Evolutionary conservation across 2,888 invertebrate genomes (phyloP).

Genomic region (Metalampra italica): DNA sequence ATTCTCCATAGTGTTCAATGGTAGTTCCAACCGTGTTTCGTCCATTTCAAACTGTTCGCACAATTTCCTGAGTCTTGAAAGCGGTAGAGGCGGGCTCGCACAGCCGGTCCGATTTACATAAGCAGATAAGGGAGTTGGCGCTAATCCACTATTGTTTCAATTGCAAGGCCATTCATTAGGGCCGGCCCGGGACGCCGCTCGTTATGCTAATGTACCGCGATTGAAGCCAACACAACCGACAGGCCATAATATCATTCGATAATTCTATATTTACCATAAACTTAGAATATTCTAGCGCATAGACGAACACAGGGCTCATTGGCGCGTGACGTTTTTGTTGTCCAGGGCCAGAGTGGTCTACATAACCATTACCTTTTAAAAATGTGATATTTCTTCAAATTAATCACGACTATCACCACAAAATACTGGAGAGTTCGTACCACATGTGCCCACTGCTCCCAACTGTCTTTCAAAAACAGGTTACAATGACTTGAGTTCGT

Average conservation of each 20-base stretch:
- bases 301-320: too few relatives aligned
- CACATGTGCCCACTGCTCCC: too few relatives aligned
- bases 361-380: too few relatives aligned
- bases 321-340: too few relatives aligned
- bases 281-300: too few relatives aligned
- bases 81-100: neutral
- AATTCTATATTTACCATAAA: too few relatives aligned
- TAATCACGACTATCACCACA: too few relatives aligned
- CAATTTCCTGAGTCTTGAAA: slow-evolving; percentile 6
- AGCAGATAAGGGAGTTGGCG: slow-evolving; percentile 54
- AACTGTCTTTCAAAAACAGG: too few relatives aligned
- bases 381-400: too few relatives aligned
- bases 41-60: neutral
- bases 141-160: slow-evolving; percentile 68
- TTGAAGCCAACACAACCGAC: slow-evolving; percentile 12
- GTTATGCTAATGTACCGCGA: slow-evolving; percentile 60
- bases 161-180: slow-evolving; percentile 67
- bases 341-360: too few relatives aligned
- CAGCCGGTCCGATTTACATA: slow-evolving; percentile 38
- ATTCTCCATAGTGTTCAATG: neutral
- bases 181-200: slow-evolving; percentile 40
- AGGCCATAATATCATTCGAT: neutral
- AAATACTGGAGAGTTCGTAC: too few relatives aligned
- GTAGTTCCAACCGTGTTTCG: neutral
- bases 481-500: too few relatives aligned